Base-by-base conservation (phyloP, 2,797 vertebrate genomes). In the Pempheris klunzingeri region DNA sequence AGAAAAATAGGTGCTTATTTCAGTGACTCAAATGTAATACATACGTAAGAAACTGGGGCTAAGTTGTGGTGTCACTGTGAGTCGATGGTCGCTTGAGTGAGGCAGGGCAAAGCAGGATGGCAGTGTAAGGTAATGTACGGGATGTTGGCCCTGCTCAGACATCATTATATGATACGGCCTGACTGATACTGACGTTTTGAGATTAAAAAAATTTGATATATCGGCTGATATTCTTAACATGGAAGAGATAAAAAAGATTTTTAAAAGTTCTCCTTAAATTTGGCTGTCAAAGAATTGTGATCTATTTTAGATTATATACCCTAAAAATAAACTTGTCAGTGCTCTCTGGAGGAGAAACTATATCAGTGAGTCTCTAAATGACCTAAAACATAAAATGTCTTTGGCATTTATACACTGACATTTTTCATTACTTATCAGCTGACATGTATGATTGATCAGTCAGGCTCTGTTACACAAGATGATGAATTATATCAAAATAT, bases 321-420 rank as follows among this genome's bases (percentile, higher is more conserved):
- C 30, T n/a, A 52, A 53, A 49, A 5, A 60, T 32, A 4, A 47
- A 53, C 5, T 7, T 65, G 28, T 12, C 26, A 60, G 49, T 26
- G 12, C n/a, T 74, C 24, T 34, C n/a, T 57, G 36, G 20, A 70
- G 9, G 22, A 41, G 41, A 76, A 38, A 66, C 14, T 18, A 14
- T 50, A 26, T 22, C n/a, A 53, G n/a, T 2, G n/a, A 66, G 44
- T 47, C 50, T 47, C 4, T 34, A 11, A 50, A 70, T 22, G 2
- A 62, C 7, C 32, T 74, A 11, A 38, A 17, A 49, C 34, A 58
- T 10, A 28, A 15, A 3, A 20, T 1, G 34, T 71, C 55, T 78
- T 78, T 87, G 78, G 67, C 47, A 65, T 71, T 71, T 74, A 17
- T 65, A 13, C 36, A 3, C 24, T 55, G 43, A 36, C 4, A 7